Evolutionary conservation across 2,797 vertebrate species (phyloP).

Genomic region (Heterohyrax brucei): DNA sequence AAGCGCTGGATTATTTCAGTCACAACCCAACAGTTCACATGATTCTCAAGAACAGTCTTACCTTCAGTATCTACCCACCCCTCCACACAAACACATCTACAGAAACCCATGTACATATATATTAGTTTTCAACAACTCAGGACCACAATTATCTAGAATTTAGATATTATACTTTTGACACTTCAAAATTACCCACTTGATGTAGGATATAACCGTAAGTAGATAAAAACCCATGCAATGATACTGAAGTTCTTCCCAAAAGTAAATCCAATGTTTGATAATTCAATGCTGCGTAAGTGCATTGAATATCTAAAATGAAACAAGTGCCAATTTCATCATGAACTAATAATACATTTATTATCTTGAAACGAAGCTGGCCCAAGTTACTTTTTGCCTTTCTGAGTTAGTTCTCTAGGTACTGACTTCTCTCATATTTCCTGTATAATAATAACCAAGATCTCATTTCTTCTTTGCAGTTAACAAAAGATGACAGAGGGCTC

Average conservation of each 20-base stretch:
- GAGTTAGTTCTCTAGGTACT: conserved; percentile 86
- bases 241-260: conserved; percentile 80
- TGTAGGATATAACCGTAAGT: conserved; percentile 73
- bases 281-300: conserved; percentile 86
- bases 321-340: conserved; percentile 86
- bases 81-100: conserved; percentile 84
- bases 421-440: conserved; percentile 69
- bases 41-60: conserved; percentile 84
- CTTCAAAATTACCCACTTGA: conserved; percentile 82
- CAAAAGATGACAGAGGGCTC: conserved; percentile 83
- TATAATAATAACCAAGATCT: conserved; percentile 83
- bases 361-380: conserved; percentile 87
- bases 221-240: conserved; percentile 90
- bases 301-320: conserved; percentile 89
- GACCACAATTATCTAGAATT: conserved; percentile 82
- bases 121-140: conserved; percentile 81
- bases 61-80: conserved; percentile 77
- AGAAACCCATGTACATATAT: conserved; percentile 85
- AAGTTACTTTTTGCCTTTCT: conserved; percentile 82
- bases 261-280: conserved; percentile 82
- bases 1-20: conserved; percentile 88
- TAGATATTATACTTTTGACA: conserved; percentile 82
- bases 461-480: conserved; percentile 80
- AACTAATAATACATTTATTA: conserved; percentile 90
- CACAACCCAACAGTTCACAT: conserved; percentile 89